Conservation (phyloP, 2,888 invertebrate genomes). For the Harpagoxenus sublaevis region DNA sequence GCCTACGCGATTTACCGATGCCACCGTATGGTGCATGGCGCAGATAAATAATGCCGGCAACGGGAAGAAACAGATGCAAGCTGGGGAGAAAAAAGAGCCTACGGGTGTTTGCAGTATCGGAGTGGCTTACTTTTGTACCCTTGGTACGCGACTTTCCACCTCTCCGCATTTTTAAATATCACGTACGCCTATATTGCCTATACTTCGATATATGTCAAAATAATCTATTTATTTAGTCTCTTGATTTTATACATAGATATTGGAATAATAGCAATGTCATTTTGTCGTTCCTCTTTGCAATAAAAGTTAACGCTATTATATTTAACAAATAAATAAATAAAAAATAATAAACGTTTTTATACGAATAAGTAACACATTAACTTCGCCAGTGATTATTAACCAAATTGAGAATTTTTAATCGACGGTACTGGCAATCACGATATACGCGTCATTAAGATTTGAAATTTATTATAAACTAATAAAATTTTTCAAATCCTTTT, state of each 20-base stretch:
- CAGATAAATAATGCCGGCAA: slow-evolving; percentile 38
- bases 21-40: slow-evolving; percentile 7
- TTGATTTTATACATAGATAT: neutral
- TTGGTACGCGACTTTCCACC: neutral
- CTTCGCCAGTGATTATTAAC: no score
- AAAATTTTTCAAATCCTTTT: no score
- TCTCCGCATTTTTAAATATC: neutral
- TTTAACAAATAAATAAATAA: neutral
- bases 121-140: neutral
- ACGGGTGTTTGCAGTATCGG: slow-evolving; percentile 7
- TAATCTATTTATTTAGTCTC: neutral
- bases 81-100: slow-evolving; percentile 16
- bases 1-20: slow-evolving; percentile 6
- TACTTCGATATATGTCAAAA: neutral
- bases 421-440: no score
- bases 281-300: neutral
- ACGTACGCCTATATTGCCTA: no score
- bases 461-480: no score
- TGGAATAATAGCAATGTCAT: neutral
- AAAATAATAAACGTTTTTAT: neutral
- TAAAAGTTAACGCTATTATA: neutral
- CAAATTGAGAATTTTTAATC: no score
- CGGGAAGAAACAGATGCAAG: slow-evolving; percentile 48
- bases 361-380: no score
- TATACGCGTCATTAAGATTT: no score